Conservation (phyloP, 2,113 vertebrate species). For the Haliaeetus leucogaster region DNA sequence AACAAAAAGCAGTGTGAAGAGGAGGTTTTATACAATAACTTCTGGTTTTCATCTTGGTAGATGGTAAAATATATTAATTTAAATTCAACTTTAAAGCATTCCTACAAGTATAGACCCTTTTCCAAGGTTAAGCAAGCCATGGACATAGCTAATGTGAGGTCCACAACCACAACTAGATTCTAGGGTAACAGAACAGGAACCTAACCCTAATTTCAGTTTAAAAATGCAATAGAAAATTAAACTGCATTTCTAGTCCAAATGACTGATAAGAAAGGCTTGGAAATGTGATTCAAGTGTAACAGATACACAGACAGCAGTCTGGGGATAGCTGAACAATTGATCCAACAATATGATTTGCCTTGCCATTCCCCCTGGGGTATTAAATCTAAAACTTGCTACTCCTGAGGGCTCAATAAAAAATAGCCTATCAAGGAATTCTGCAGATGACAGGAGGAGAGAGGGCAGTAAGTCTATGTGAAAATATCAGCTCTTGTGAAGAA, state of each 20-base stretch:
- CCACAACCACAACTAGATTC: background rate
- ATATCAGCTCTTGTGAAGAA: background rate
- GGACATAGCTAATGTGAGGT: background rate
- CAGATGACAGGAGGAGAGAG: background rate
- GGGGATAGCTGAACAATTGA: conserved; percentile 35
- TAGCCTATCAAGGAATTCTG: conserved; percentile 14
- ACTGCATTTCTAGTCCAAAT: conserved; percentile 20
- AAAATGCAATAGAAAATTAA: conserved; percentile 18
- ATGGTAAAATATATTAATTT: background rate
- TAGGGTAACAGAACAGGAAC: background rate
- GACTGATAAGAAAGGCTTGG: conserved; percentile 34
- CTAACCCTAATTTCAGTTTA: background rate
- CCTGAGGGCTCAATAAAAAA: conserved; percentile 20
- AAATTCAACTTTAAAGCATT: background rate
- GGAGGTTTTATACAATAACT: background rate
- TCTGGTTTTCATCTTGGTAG: background rate
- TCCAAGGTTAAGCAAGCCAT: background rate
- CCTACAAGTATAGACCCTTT: background rate
- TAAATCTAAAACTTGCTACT: conserved; percentile 40
- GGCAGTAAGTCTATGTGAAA: background rate
- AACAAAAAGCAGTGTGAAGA: background rate
- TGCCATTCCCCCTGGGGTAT: conserved; percentile 12
- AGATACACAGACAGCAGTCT: conserved; percentile 26
- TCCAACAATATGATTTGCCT: conserved; percentile 54
- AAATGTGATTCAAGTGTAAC: conserved; percentile 32